Evolutionary conservation across 2,797 vertebrate genomes (phyloP).

Genomic region (Cirrhinus mrigala): DNA sequence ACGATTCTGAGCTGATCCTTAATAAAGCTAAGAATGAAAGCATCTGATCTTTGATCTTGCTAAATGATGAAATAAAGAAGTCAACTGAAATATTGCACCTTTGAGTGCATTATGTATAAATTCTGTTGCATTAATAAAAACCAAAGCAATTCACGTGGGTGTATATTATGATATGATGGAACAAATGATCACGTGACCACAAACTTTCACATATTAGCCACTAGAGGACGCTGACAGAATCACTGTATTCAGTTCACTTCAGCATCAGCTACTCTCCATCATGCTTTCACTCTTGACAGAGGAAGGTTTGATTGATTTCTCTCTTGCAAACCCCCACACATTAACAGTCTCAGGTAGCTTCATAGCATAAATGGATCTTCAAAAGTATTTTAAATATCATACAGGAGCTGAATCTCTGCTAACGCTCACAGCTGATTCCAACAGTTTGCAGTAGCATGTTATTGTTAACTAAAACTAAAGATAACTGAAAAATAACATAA

Average conservation of each 20-base stretch:
- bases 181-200: background rate
- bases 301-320: background rate
- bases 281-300: background rate
- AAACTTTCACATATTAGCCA: background rate
- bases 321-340: background rate
- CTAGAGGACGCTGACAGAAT: slow-evolving; percentile 24
- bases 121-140: background rate
- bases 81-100: slow-evolving; percentile 2
- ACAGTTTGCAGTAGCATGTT: background rate
- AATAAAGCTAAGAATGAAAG: background rate
- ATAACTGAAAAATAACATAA: background rate
- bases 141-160: background rate
- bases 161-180: slow-evolving; percentile 30
- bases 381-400: background rate
- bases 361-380: background rate
- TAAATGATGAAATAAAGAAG: slow-evolving; percentile 33
- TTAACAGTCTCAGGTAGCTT: background rate
- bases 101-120: too few species aligned
- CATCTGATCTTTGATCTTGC: slow-evolving; percentile 55
- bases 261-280: background rate
- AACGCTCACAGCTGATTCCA: background rate
- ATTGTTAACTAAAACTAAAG: background rate
- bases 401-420: background rate
- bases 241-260: background rate
- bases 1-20: background rate